A percentile compares a stretch with the other conserved stretches of the same genome.
phyloP scores from a whole-genome alignment of 2,797 vertebrate genomes.

The Sebastes goodei region DNA sequence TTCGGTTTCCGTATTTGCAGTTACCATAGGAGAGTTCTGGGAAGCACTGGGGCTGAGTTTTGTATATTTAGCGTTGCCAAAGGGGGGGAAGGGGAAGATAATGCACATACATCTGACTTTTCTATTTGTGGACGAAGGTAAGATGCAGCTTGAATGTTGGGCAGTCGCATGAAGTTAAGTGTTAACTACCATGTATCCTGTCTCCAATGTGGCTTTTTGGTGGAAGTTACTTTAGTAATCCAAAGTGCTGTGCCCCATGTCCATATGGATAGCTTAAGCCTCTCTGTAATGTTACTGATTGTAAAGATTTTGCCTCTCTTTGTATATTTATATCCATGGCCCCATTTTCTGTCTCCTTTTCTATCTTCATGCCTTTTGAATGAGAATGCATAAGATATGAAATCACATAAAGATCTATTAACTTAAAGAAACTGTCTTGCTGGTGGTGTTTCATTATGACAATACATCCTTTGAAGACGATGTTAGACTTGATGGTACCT shows the following conservation, averaged over 20 bases:
- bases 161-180: conserved; percentile 56
- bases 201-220: conserved; percentile 55
- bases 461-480: not conserved
- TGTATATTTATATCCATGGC: conserved; percentile 76
- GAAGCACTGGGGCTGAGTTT: conserved; percentile 33
- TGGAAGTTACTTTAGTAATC: conserved; percentile 48
- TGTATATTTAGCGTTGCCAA: conserved; percentile 60
- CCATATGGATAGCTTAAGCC: conserved; percentile 46
- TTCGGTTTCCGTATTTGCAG: conserved; percentile 49
- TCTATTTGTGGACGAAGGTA: conserved; percentile 39
- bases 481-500: not conserved
- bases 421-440: conserved; percentile 8
- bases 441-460: not conserved
- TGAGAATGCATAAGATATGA: conserved; percentile 68
- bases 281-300: conserved; percentile 69
- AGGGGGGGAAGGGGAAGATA: not conserved
- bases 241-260: conserved; percentile 59
- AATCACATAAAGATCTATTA: conserved; percentile 74
- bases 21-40: conserved; percentile 23
- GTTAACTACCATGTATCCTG: conserved; percentile 51
- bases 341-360: conserved; percentile 74
- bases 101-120: conserved; percentile 38
- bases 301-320: conserved; percentile 74
- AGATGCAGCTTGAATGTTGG: conserved; percentile 40
- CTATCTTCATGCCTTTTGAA: conserved; percentile 77